Base-by-base conservation (phyloP, 2,888 invertebrate genomes). In the Rhagium mordax region DNA sequence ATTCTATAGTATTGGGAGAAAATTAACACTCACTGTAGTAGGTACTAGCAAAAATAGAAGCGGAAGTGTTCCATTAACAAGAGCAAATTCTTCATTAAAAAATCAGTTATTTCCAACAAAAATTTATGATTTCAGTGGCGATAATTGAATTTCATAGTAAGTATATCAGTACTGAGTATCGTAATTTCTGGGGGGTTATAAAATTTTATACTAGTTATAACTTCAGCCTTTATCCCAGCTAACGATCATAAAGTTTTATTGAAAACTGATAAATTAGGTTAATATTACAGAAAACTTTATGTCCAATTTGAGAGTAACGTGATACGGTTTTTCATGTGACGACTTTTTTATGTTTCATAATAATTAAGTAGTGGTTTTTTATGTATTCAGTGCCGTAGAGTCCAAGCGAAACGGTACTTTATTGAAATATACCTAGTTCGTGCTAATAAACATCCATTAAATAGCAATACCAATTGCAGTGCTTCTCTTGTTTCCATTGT, bases 271-370 rank as follows among this genome's bases (percentile, higher is more conserved):
- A 13, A 51, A 51, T 49, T 49, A 49, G 49, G 51, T 8, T 51
- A 20, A 51, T 51, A 51, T 51, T 51, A 51, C 18, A 41, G 51
- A 51, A 18, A 20, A 3, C 7, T 51, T 51, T 51, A 51, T 51
- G 20, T 51, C 51, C 51, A 51, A 51, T 51, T 51, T 51, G 13
- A 51, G 51, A 20, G 51, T 51, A 51, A 51, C 51, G 18, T 51
- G 18, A 51, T 51, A 51, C 18, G 18, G 18, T 51, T 20, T 51
- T 18, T 20, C 2, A 2, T 51, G 51, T 51, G 8, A 51, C 51
- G 8, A n/a, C n/a, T 41, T 41, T 41, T 41, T 41, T 41, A 41
- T 41, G 41, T n/a, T 41, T 41, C 1, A 41, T n/a, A 41, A 41
- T n/a, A 24, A 24, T 4, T 24, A 24, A 6, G 24, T 24, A 24